Evolutionary conservation across 2,888 invertebrate species (phyloP), one percentile per base, ranked within the genome.

Genomic region (Philereme vetulata): DNA sequence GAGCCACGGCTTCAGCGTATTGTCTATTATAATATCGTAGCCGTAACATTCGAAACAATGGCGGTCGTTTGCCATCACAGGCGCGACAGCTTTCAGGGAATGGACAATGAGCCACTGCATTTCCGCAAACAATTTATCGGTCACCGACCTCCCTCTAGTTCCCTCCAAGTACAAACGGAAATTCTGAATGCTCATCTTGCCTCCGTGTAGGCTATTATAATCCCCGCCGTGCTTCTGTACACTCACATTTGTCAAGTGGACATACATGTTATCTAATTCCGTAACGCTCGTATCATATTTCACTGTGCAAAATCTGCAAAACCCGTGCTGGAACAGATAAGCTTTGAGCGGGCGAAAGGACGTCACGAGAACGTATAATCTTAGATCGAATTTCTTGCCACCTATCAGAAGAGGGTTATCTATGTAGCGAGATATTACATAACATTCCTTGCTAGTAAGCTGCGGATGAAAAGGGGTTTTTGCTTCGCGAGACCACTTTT

Each of bases 161-260:
- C 98, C 97, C 84, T 98, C 98, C 75, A 99, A 89, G 82, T 97
- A 98, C 5, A 98, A 90, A 46, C 97, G 94, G 55, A 99, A 93
- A 93, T 98, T 98, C 82, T 98, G 97, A 32, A 98, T 95, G 66
- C 97, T 98, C 94, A 98, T 95, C 92, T 99, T 99, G 1, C 99
- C 98, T 10, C 99, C 98, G 77, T 99, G 98, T 57, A 97, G 93
- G 70, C 95, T 96, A 85, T 99, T 99, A 83, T 99, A 99, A 84
- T 98, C 98, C 51, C 97, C 97, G 69, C 98, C 98, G 79, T 98
- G 98, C 83, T 98, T 98, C 86, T 99, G 99, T 10, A 99, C 98
- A 60, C 98, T 98, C 1, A 99, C 99, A 86, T 99, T 99, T 10
- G 99, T 99, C 66, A 99, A 93, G 92, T 99, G 99, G 56, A 98